A percentile compares a stretch with the other conserved stretches of the same genome.
Evolutionary conservation across 2,797 vertebrate genomes (phyloP).

Genomic region (Falco naumanni): DNA sequence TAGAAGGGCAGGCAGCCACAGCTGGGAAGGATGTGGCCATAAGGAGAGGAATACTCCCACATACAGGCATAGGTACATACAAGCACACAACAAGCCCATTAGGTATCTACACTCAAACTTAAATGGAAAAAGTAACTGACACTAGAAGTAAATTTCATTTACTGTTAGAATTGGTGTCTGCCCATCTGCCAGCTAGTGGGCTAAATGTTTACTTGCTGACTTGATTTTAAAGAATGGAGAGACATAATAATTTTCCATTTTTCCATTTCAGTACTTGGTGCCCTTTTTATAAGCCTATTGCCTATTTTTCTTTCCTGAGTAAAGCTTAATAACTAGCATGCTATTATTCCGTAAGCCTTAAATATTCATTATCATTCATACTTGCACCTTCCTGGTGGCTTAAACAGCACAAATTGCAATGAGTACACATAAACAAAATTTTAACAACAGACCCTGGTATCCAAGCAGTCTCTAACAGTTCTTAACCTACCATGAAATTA

Average conservation of each 20-base stretch:
- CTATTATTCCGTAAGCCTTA: background rate
- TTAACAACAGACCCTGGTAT: background rate
- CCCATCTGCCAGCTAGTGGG: background rate
- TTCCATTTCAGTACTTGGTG: background rate
- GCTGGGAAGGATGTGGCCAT: background rate
- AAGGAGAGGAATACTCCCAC: background rate
- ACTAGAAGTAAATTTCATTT: background rate
- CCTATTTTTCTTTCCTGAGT: background rate
- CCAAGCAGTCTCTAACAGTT: background rate
- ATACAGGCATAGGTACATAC: background rate
- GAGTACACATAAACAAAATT: background rate
- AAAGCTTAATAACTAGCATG: background rate
- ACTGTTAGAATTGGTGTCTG: background rate
- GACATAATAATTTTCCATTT: background rate
- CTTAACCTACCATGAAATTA: background rate
- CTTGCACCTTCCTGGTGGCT: background rate
- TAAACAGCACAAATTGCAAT: background rate
- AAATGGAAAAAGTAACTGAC: background rate
- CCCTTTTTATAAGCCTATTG: background rate
- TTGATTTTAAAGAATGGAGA: background rate
- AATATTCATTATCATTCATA: background rate
- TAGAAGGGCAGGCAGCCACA: background rate
- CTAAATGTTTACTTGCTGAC: background rate
- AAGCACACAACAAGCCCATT: background rate
- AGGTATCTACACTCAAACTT: background rate